Conservation (phyloP, 2,888 invertebrate genomes). For the Galeopsomyia nigrocyanea region DNA sequence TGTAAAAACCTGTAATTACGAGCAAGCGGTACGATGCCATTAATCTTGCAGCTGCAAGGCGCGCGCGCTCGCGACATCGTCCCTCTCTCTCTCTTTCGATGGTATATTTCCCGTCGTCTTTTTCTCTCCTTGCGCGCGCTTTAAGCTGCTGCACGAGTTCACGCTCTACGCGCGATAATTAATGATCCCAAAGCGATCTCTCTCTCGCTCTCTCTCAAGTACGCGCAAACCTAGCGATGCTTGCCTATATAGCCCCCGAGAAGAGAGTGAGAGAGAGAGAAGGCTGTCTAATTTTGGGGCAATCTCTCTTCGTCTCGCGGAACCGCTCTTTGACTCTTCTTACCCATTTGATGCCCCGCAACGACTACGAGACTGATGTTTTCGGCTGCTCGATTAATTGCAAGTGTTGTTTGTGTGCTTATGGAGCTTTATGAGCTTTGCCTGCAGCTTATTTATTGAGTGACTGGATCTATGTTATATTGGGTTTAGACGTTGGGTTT, state of each 20-base stretch:
- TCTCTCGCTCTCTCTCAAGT: not conserved
- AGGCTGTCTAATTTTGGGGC: conserved; percentile 62
- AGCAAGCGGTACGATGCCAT: conserved; percentile 12
- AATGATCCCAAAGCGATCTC: conserved; percentile 44
- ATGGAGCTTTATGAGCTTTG: too few relatives aligned
- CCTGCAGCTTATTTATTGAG: too few relatives aligned
- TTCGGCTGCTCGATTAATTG: not conserved
- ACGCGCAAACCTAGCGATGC: conserved; percentile 33
- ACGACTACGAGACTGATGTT: conserved; percentile 54
- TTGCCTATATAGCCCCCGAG: too few relatives aligned
- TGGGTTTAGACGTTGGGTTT: too few relatives aligned
- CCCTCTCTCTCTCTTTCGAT: not conserved
- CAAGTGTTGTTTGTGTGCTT: too few relatives aligned
- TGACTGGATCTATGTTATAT: too few relatives aligned
- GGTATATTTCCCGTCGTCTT: not conserved
- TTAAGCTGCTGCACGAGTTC: not conserved
- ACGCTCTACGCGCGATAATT: conserved; percentile 52
- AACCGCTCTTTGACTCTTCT: conserved; percentile 17
- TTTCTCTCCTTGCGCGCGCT: not conserved
- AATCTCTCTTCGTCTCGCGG: conserved; percentile 55
- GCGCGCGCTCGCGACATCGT: conserved; percentile 29
- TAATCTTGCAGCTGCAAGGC: conserved; percentile 27
- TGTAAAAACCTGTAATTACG: conserved; percentile 29
- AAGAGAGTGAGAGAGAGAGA: too few relatives aligned
- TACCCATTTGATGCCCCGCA: conserved; percentile 49